Conservation (phyloP, 2,888 invertebrate species). For the Julus scanicus region DNA sequence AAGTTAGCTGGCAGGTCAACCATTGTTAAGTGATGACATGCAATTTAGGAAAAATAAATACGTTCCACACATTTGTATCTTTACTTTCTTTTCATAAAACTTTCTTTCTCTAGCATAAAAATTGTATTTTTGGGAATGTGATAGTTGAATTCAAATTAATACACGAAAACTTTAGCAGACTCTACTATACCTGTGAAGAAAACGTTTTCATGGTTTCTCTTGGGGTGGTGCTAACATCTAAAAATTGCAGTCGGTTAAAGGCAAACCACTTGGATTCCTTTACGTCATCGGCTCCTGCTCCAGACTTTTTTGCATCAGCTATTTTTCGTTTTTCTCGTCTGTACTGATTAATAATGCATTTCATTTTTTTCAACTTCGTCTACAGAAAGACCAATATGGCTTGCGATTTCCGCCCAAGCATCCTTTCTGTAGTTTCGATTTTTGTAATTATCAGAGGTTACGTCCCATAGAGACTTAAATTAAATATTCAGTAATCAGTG, state of each 20-base stretch:
- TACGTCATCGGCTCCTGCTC: background rate
- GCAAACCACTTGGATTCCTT: background rate
- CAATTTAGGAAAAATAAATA: background rate
- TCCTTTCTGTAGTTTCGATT: background rate
- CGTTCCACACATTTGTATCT: no score
- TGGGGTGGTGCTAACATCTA: background rate
- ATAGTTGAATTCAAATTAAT: background rate
- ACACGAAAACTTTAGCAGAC: no score
- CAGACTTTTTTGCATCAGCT: background rate
- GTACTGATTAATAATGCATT: background rate
- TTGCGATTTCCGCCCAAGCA: background rate
- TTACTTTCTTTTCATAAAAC: no score
- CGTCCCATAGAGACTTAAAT: no score
- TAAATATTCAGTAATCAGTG: no score
- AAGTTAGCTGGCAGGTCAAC: background rate
- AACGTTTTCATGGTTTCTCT: background rate
- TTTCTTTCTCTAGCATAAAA: no score
- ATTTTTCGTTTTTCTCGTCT: background rate
- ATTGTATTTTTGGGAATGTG: no score
- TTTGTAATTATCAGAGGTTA: no score
- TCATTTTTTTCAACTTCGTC: background rate
- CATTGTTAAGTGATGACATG: background rate
- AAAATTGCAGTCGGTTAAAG: background rate
- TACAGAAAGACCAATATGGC: background rate
- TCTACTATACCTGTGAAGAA: no score